A percentile compares a stretch with the other conserved stretches of the same genome.
Conservation (phyloP, 2,797 vertebrate species). For the Selene dorsalis region DNA sequence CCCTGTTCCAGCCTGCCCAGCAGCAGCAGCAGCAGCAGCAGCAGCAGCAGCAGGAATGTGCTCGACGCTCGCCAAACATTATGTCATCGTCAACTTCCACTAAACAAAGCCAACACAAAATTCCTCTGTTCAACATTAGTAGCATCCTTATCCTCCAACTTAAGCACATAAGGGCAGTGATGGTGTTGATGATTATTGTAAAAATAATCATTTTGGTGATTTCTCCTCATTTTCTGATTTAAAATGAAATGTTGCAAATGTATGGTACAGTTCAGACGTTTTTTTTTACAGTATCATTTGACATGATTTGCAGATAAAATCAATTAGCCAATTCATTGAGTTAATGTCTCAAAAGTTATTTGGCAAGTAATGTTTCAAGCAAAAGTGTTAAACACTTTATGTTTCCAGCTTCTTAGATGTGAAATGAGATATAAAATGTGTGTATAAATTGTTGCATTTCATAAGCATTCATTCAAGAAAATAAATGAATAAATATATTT, state of each 20-base stretch:
- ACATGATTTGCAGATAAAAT: background rate
- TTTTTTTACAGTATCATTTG: background rate
- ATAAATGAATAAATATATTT: background rate
- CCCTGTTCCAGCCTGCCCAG: conserved; percentile 64
- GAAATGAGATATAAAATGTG: background rate
- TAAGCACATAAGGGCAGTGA: background rate
- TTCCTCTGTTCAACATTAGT: conserved; percentile 5
- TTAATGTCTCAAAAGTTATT: background rate
- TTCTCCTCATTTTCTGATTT: background rate
- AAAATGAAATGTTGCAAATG: background rate
- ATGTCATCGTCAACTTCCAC: conserved; percentile 41
- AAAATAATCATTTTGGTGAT: background rate
- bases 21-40: conserved; percentile 33
- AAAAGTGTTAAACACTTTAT: background rate
- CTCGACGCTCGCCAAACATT: conserved; percentile 35
- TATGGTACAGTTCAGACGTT: background rate
- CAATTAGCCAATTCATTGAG: background rate
- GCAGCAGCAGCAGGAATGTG: conserved; percentile 64
- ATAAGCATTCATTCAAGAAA: background rate
- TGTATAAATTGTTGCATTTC: background rate
- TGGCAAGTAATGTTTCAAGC: background rate
- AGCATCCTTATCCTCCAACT: background rate
- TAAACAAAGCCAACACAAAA: conserved; percentile 22
- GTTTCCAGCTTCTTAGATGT: background rate
- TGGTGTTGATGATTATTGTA: too few relatives aligned